Evolutionary conservation across 2,113 vertebrate genomes (phyloP).

Genomic region (Ginglymostoma cirratum): DNA sequence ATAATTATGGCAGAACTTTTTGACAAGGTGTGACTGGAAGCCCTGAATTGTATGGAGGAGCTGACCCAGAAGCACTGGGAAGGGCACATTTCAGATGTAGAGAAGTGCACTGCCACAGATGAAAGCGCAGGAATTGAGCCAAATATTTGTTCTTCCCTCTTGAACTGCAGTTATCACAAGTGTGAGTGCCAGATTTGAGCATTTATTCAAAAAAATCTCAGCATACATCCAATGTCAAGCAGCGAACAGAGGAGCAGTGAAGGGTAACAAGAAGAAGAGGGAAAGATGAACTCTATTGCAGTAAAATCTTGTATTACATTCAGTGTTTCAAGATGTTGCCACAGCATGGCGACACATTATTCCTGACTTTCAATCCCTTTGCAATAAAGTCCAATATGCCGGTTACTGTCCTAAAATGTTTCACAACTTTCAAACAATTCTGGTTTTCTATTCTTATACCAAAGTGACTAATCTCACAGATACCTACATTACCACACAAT

Average conservation of each 20-base stretch:
- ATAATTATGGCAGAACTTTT: constrained; percentile 77
- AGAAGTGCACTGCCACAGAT: no score
- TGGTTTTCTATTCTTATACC: not conserved
- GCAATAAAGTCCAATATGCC: not conserved
- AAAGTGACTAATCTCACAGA: not conserved
- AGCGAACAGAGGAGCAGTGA: no score
- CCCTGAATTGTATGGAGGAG: constrained; percentile 78
- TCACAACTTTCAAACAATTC: not conserved
- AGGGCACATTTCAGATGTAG: constrained; percentile 54
- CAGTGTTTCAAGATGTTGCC: no score
- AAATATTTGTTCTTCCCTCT: not conserved
- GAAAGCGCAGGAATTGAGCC: not conserved
- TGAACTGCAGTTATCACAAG: not conserved
- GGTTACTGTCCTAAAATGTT: not conserved
- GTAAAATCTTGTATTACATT: no score
- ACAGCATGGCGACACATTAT: no score
- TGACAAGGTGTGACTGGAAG: constrained; percentile 80
- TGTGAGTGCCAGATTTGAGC: not conserved
- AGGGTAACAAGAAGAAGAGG: no score
- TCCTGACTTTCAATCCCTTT: not conserved
- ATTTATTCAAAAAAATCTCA: not conserved
- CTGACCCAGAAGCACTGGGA: constrained; percentile 81
- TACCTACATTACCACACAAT: not conserved
- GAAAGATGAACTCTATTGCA: no score
- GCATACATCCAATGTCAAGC: not conserved